A percentile compares a stretch with the other conserved stretches of the same genome.
Conservation (phyloP, 2,113 vertebrate genomes). For the Chrysochloris asiatica region DNA sequence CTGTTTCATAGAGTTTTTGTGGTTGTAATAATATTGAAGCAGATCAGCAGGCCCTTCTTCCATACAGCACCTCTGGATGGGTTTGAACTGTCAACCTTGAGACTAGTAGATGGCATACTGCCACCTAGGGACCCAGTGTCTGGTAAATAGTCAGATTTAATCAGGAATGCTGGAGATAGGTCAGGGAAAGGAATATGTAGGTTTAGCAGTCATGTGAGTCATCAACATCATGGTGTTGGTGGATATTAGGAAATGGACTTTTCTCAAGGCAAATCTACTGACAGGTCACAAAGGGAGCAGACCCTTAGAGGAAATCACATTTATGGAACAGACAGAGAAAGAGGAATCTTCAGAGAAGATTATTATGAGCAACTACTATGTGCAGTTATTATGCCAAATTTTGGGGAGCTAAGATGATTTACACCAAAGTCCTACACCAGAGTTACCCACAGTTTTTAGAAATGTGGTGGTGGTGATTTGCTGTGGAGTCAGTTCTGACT, state of each 20-base stretch:
- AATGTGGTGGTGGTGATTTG: too few species aligned
- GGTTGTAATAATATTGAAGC: not conserved
- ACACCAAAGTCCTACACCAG: not conserved
- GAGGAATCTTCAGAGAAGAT: not conserved
- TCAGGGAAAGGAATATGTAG: not conserved
- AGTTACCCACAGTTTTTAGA: not conserved
- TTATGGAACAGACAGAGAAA: slow-evolving; percentile 35
- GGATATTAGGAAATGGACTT: slow-evolving; percentile 16
- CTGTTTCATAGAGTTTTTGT: not conserved
- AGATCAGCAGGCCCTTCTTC: not conserved
- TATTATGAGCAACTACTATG: not conserved
- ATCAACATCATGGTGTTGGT: not conserved
- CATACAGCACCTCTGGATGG: not conserved
- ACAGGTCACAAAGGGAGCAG: not conserved
- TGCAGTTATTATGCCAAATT: not conserved
- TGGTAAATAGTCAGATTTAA: slow-evolving; percentile 8
- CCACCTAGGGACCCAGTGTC: not conserved
- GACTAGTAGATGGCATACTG: not conserved
- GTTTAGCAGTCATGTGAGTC: not conserved
- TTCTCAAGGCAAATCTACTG: slow-evolving; percentile 41
- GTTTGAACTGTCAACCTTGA: not conserved
- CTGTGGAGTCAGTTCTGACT: too few species aligned
- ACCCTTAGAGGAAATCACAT: not conserved
- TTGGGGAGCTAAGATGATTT: not conserved
- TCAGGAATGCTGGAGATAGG: slow-evolving; percentile 8